These are phyloP conservation scores for Clamator glandarius DNA, from an alignment of 2,797 vertebrate species.

Conservation along the genomic window DNA sequence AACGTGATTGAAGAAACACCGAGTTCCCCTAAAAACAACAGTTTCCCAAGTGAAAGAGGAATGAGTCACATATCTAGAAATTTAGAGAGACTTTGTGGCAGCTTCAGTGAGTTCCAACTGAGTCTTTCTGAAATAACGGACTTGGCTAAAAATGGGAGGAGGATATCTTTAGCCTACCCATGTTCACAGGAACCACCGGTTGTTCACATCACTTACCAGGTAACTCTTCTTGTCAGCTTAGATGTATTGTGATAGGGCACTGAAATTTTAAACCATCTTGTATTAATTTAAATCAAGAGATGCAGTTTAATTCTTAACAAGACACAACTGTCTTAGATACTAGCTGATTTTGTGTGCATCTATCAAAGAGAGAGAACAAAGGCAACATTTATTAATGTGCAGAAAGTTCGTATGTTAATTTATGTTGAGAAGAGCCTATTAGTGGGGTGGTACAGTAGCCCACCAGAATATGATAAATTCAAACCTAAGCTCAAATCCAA, in stretches of 20 bases:
- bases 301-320: not conserved
- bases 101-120: conserved; percentile 86
- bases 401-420: not conserved
- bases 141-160: conserved; percentile 85
- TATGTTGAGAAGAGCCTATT: not conserved
- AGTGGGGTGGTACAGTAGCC: not conserved
- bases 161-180: conserved; percentile 79
- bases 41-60: conserved; percentile 67
- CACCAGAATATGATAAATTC: not conserved
- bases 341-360: not conserved
- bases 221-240: conserved; percentile 65
- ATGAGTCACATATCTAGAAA: conserved; percentile 84
- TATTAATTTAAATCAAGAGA: not conserved
- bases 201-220: conserved; percentile 88
- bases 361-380: not conserved
- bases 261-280: not conserved
- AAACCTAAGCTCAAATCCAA: not conserved
- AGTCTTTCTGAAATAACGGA: conserved; percentile 86
- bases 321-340: not conserved
- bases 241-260: not conserved
- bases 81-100: conserved; percentile 86
- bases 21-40: conserved; percentile 67
- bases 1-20: conserved; percentile 55
- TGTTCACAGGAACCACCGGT: conserved; percentile 83
- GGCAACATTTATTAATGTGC: not conserved